Conservation (phyloP, 2,113 vertebrate species). For the Scatophagus argus region DNA sequence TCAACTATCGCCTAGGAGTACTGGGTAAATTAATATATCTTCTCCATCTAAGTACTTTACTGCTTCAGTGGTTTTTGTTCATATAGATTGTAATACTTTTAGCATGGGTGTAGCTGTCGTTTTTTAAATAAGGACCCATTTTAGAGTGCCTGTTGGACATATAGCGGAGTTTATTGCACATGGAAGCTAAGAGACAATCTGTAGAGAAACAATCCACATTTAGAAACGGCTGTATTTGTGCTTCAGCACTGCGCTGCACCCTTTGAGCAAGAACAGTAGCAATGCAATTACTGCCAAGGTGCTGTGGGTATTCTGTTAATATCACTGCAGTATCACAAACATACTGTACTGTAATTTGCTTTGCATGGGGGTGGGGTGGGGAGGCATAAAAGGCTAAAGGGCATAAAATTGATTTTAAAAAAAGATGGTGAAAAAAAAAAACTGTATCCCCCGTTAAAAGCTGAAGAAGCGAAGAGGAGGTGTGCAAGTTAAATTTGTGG, state of each 20-base stretch:
- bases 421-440: background rate
- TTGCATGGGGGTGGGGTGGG: slow-evolving; percentile 10
- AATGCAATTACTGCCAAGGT: slow-evolving; percentile 43
- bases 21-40: slow-evolving; percentile 83
- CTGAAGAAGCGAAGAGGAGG: background rate
- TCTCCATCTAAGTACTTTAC: slow-evolving; percentile 34
- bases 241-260: slow-evolving; percentile 9
- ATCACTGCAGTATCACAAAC: slow-evolving; percentile 38
- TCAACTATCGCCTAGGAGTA: slow-evolving; percentile 95
- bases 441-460: background rate
- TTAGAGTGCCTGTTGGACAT: background rate
- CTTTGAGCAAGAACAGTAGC: slow-evolving; percentile 38
- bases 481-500: background rate
- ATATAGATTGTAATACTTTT: background rate
- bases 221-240: slow-evolving; percentile 26
- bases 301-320: slow-evolving; percentile 40
- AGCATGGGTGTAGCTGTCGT: background rate
- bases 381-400: too few relatives aligned
- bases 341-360: slow-evolving; percentile 30
- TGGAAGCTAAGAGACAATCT: background rate
- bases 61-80: background rate
- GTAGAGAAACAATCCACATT: background rate
- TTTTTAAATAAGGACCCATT: background rate
- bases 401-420: slow-evolving; percentile 19
- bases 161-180: background rate